A percentile compares a stretch with the other conserved stretches of the same genome.
phyloP scores from a whole-genome alignment of 2,113 vertebrate genomes.

The Echinops telfairi region DNA sequence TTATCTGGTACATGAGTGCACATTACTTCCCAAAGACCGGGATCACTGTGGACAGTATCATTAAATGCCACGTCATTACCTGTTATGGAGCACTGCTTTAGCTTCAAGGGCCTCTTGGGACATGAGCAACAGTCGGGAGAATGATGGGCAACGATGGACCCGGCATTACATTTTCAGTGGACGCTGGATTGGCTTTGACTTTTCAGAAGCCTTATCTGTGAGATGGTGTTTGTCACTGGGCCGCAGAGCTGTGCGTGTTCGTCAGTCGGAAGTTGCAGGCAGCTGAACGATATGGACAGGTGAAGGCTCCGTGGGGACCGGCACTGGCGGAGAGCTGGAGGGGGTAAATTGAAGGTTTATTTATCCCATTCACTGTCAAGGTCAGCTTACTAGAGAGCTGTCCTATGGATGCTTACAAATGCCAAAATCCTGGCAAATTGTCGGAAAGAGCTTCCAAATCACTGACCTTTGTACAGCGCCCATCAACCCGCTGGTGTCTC shows the following conservation, averaged over 20 bases:
- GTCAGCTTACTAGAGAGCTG: slow-evolving; percentile 98
- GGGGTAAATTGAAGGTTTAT: slow-evolving; percentile 99
- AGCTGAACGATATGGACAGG: slow-evolving; percentile 98
- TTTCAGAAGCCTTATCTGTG: slow-evolving; percentile 94
- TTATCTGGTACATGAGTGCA: slow-evolving; percentile 96
- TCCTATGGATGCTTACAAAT: slow-evolving; percentile 99
- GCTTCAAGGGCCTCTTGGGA: slow-evolving; percentile 93
- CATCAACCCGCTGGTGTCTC: slow-evolving; percentile 95
- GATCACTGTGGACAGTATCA: slow-evolving; percentile 99
- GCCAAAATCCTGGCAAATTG: slow-evolving; percentile 99
- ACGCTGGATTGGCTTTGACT: slow-evolving; percentile 98
- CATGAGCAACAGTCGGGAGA: slow-evolving; percentile 87
- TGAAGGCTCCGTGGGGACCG: slow-evolving; percentile 98
- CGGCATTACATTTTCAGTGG: slow-evolving; percentile 97
- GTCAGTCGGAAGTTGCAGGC: slow-evolving; percentile 91
- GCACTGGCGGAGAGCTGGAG: slow-evolving; percentile 88
- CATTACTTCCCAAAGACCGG: slow-evolving; percentile 94
- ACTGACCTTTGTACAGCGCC: slow-evolving; percentile 98
- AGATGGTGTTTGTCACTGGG: slow-evolving; percentile 98
- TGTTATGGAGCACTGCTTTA: slow-evolving; percentile 97
- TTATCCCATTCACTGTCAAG: slow-evolving; percentile 99
- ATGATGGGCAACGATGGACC: slow-evolving; percentile 95
- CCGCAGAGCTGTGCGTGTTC: slow-evolving; percentile 92
- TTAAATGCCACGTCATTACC: slow-evolving; percentile 99
- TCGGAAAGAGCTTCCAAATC: slow-evolving; percentile 94